Conservation (phyloP, 2,888 invertebrate species). For the Cerceris rybyensis region DNA sequence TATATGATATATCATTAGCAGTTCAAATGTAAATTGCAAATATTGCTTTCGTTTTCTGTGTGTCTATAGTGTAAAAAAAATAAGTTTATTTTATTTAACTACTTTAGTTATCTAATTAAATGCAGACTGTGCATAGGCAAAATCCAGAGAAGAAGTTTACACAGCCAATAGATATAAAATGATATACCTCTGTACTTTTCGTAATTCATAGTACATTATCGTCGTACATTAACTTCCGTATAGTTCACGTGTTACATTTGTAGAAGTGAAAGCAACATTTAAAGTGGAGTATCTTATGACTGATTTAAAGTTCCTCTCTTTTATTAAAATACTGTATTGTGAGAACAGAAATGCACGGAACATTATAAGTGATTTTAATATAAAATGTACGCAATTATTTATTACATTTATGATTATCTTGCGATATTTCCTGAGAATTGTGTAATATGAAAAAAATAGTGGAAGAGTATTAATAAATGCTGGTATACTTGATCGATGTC, state of each 20-base stretch:
- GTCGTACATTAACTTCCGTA: too few relatives aligned
- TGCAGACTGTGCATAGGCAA: conserved; percentile 35
- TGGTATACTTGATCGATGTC: conserved; percentile 74
- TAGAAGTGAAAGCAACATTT: conserved; percentile 25
- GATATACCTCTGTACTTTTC: conserved; percentile 8
- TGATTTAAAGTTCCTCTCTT: conserved; percentile 45
- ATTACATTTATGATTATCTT: conserved; percentile 62
- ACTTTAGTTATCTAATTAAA: conserved; percentile 42
- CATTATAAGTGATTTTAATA: conserved; percentile 42
- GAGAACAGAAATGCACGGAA: conserved; percentile 63
- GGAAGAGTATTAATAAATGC: conserved; percentile 60
- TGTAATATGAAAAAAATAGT: conserved; percentile 53
- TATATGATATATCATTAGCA: conserved; percentile 25
- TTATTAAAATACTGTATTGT: conserved; percentile 65
- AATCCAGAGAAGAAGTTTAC: conserved; percentile 40
- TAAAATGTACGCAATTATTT: conserved; percentile 27
- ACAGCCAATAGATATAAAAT: conserved; percentile 18
- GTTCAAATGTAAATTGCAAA: conserved; percentile 42
- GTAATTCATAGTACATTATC: conserved; percentile 8
- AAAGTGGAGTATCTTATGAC: conserved; percentile 15
- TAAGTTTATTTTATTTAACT: conserved; percentile 37
- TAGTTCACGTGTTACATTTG: conserved; percentile 29
- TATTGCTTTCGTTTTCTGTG: conserved; percentile 29
- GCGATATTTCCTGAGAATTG: conserved; percentile 56
- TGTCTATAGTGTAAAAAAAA: conserved; percentile 42